phyloP scores from a whole-genome alignment of 2,797 vertebrate species.

The Alfaro cultratus region DNA sequence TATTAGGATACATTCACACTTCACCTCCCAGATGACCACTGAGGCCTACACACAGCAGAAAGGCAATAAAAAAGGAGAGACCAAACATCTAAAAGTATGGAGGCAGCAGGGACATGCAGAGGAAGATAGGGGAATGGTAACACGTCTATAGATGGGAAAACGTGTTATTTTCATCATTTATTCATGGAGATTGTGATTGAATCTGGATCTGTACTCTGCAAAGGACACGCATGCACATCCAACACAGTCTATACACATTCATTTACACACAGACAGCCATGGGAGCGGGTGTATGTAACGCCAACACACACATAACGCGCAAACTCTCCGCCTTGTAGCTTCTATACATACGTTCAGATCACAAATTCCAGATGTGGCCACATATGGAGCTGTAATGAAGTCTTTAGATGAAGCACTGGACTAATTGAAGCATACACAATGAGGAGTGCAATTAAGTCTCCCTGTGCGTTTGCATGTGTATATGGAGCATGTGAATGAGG shows the following conservation, averaged over 20 bases:
- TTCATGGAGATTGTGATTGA: slow-evolving; percentile 72
- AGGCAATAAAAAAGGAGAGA: slow-evolving; percentile 44
- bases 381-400: slow-evolving; percentile 79
- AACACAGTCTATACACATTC: slow-evolving; percentile 18
- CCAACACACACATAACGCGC: background rate
- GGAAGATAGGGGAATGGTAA: slow-evolving; percentile 35
- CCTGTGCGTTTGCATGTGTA: slow-evolving; percentile 40
- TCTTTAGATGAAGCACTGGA: slow-evolving; percentile 69
- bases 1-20: slow-evolving; percentile 69
- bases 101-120: slow-evolving; percentile 23
- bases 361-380: slow-evolving; percentile 65
- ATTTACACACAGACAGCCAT: slow-evolving; percentile 32
- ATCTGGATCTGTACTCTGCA: slow-evolving; percentile 52
- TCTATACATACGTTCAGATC: slow-evolving; percentile 23
- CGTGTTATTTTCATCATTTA: slow-evolving; percentile 73
- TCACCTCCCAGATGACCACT: slow-evolving; percentile 66
- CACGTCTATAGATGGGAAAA: slow-evolving; percentile 55
- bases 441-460: slow-evolving; percentile 74
- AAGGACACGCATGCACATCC: slow-evolving; percentile 18
- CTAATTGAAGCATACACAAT: slow-evolving; percentile 77
- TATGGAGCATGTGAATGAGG: slow-evolving; percentile 30
- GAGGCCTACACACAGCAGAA: slow-evolving; percentile 34
- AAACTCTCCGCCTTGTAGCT: background rate
- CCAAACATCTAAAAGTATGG: slow-evolving; percentile 44
- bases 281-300: slow-evolving; percentile 14